Percentiles rank a stretch among this genome's conserved stretches.
Evolutionary conservation across 2,113 vertebrate genomes (phyloP).

Genomic region (Nothobranchius kuhntae): DNA sequence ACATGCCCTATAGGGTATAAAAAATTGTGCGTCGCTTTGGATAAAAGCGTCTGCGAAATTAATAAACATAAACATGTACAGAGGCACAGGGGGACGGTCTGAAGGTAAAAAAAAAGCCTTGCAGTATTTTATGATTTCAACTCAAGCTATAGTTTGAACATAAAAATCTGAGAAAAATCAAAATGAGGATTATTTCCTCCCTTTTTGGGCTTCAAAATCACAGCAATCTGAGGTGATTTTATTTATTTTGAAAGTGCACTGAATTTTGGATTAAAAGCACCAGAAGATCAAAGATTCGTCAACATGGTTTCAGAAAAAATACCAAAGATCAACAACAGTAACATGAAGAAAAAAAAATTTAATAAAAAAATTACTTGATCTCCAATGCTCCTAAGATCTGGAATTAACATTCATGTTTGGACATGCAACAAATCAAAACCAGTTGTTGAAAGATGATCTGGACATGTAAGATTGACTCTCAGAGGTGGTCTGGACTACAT

Average conservation of each 20-base stretch:
- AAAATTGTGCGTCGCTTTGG: too few species aligned
- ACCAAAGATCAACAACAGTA: conserved; percentile 6
- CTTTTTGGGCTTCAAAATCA: conserved; percentile 34
- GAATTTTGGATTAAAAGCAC: conserved; percentile 33
- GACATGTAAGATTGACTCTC: background rate
- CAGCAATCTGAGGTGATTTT: conserved; percentile 26
- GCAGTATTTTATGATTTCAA: conserved; percentile 44
- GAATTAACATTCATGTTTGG: background rate
- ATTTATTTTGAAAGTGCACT: conserved; percentile 47
- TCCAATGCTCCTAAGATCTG: background rate
- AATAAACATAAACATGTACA: too few species aligned
- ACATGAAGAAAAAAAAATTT: background rate
- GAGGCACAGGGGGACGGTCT: background rate
- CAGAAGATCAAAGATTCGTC: conserved; percentile 38
- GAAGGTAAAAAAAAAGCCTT: conserved; percentile 17
- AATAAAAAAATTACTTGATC: conserved; percentile 1
- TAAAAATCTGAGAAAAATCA: conserved; percentile 8
- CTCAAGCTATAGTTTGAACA: conserved; percentile 32
- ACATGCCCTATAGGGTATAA: too few species aligned
- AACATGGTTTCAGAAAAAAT: conserved; percentile 10
- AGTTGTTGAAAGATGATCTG: background rate
- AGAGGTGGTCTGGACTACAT: background rate
- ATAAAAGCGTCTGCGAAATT: too few species aligned
- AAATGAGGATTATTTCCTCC: conserved; percentile 40
- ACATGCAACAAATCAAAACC: background rate